A percentile compares a stretch with the other conserved stretches of the same genome.
Evolutionary conservation across 2,888 invertebrate genomes (phyloP).

Genomic region (Brachyopa scutellaris): DNA sequence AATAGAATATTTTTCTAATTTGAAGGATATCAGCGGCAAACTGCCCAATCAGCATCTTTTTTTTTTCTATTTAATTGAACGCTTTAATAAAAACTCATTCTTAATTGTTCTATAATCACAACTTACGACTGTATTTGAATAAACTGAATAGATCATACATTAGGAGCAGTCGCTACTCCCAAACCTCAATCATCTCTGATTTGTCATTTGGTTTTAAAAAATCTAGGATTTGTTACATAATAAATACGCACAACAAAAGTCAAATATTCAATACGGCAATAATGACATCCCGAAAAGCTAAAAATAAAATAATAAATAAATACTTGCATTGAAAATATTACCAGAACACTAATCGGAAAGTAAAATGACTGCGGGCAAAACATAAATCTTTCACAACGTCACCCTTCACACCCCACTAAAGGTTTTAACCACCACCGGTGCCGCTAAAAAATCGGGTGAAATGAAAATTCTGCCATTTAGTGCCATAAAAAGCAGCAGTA

Average conservation of each 20-base stretch:
- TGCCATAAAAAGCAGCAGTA: conserved; percentile 40
- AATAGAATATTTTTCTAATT: too few relatives aligned
- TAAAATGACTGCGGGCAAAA: conserved; percentile 10
- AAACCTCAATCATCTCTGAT: background rate
- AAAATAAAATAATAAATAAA: conserved; percentile 12
- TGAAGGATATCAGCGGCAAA: too few relatives aligned
- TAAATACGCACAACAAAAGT: conserved; percentile 37
- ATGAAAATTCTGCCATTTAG: conserved; percentile 27
- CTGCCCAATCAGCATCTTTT: too few relatives aligned
- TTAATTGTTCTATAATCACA: too few relatives aligned
- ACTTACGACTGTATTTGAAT: too few relatives aligned
- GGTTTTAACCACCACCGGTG: background rate
- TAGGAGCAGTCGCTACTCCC: too few relatives aligned
- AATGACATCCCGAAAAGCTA: conserved; percentile 23
- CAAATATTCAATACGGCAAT: conserved; percentile 37
- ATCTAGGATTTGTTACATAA: conserved; percentile 1
- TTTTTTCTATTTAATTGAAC: too few relatives aligned
- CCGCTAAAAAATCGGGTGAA: background rate
- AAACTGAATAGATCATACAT: too few relatives aligned
- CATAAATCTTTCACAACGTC: conserved; percentile 35
- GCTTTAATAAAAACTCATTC: too few relatives aligned
- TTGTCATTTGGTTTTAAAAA: conserved; percentile 12
- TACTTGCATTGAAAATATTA: conserved; percentile 30
- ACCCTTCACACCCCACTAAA: background rate
- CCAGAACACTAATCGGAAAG: conserved; percentile 10